Evolutionary conservation across 2,888 invertebrate genomes (phyloP).

Genomic region (Amblyjoppa fuscipennis): DNA sequence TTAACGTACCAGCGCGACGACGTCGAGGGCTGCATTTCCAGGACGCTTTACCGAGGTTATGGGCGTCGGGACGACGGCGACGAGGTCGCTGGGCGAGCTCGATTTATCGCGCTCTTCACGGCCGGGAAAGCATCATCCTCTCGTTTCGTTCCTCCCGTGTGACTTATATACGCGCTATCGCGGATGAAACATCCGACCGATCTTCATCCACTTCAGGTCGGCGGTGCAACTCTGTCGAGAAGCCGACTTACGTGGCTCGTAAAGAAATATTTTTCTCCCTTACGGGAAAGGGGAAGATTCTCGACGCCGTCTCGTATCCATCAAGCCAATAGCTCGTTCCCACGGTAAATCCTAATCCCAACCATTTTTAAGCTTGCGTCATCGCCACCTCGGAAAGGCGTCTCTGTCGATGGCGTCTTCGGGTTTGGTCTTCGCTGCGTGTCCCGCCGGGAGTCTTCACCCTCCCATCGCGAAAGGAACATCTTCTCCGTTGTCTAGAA

Average conservation of each 20-base stretch:
- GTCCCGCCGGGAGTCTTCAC: background rate
- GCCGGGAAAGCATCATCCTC: slow-evolving; percentile 22
- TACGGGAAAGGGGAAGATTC: background rate
- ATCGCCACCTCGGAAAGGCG: background rate
- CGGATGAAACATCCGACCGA: slow-evolving; percentile 20
- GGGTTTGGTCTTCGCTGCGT: background rate
- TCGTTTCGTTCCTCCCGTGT: slow-evolving; percentile 18
- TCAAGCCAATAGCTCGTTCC: slow-evolving; percentile 15
- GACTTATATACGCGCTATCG: slow-evolving; percentile 1
- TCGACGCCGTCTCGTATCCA: background rate
- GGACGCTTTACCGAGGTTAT: slow-evolving; percentile 9
- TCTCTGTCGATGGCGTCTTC: background rate
- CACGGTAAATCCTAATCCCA: background rate
- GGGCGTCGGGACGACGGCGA: slow-evolving; percentile 11
- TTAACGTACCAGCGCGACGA: background rate
- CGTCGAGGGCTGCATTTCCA: background rate
- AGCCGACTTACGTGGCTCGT: slow-evolving; percentile 11
- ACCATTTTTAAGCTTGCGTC: background rate
- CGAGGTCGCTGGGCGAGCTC: slow-evolving; percentile 7
- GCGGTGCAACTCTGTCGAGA: slow-evolving; percentile 4
- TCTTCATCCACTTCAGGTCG: slow-evolving; percentile 32
- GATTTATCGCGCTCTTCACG: slow-evolving; percentile 33
- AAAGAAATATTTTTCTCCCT: slow-evolving; percentile 29
- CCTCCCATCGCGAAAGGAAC: background rate
- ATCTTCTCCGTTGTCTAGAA: background rate